Evolutionary conservation across 64 coral and sea anemone species (phyloP).

Genomic region (Pocillopora verrucosa): DNA sequence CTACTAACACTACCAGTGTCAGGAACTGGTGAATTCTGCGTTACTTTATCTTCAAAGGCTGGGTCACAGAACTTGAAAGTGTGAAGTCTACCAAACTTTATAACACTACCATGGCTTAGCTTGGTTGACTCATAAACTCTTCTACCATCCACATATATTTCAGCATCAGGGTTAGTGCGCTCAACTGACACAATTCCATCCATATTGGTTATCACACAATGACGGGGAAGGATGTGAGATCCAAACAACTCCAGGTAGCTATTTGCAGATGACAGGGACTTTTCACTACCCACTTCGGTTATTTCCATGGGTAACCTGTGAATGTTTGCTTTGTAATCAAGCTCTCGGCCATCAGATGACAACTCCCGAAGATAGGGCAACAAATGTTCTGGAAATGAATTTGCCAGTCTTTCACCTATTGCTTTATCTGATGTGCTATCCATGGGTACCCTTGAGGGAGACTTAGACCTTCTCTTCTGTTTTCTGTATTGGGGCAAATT

Average conservation of each 20-base stretch:
- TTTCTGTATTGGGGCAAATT: constrained; percentile 80
- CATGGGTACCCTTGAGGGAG: constrained; percentile 74
- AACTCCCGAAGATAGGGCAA: constrained; percentile 78
- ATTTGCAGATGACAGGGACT: constrained; percentile 65
- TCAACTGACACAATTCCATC: constrained; percentile 79
- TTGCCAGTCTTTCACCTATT: constrained; percentile 64
- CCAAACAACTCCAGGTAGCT: constrained; percentile 65
- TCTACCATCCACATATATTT: constrained; percentile 70
- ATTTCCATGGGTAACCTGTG: constrained; percentile 82
- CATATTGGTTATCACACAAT: constrained; percentile 89
- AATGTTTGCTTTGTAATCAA: constrained; percentile 49
- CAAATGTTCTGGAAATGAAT: constrained; percentile 73
- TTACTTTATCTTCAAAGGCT: constrained; percentile 55
- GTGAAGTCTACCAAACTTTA: constrained; percentile 68
- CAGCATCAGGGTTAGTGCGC: constrained; percentile 71
- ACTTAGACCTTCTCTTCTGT: constrained; percentile 81
- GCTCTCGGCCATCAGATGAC: constrained; percentile 75
- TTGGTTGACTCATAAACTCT: constrained; percentile 84
- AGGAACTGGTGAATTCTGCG: constrained; percentile 54
- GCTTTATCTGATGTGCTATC: constrained; percentile 63
- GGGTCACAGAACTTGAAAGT: constrained; percentile 83
- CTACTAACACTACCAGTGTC: constrained; percentile 50
- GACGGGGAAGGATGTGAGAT: constrained; percentile 76
- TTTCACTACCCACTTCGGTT: constrained; percentile 91
- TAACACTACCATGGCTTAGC: constrained; percentile 63